Conservation (phyloP, 2,113 vertebrate species). For the Lepisosteus oculatus region DNA sequence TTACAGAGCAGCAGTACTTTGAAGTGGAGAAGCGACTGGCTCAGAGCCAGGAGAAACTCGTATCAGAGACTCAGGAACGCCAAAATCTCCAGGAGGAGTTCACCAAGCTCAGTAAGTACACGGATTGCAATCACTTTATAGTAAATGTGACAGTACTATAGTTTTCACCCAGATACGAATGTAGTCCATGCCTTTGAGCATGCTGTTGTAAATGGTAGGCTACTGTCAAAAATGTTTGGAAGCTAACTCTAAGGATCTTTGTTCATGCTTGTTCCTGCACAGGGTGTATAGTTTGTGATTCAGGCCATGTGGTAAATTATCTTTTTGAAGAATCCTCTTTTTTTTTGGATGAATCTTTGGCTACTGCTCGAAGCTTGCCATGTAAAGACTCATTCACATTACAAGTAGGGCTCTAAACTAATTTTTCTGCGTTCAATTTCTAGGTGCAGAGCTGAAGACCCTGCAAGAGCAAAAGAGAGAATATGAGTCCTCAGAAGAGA, state of each 20-base stretch:
- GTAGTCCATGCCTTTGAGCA: too few relatives aligned
- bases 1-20: slow-evolving; percentile 89
- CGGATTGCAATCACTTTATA: neutral
- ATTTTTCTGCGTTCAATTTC: neutral
- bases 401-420: too few relatives aligned
- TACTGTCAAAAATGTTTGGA: neutral
- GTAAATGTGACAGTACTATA: too few relatives aligned
- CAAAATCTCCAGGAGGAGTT: slow-evolving; percentile 75
- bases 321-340: too few relatives aligned
- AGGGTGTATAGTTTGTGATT: too few relatives aligned
- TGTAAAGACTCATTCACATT: too few relatives aligned
- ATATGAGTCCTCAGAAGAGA: slow-evolving; percentile 70
- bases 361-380: too few relatives aligned
- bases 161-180: too few relatives aligned
- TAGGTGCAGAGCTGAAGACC: slow-evolving; percentile 75
- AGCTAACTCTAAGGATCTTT: neutral
- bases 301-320: too few relatives aligned
- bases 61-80: slow-evolving; percentile 79
- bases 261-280: neutral
- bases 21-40: slow-evolving; percentile 87
- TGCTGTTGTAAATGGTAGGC: too few relatives aligned
- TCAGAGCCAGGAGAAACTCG: slow-evolving; percentile 81
- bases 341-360: too few relatives aligned
- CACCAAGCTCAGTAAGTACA: slow-evolving; percentile 72
- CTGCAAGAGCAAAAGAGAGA: slow-evolving; percentile 77